A percentile compares a stretch with the other conserved stretches of the same genome.
These are phyloP conservation scores for Phycodurus eques DNA, from an alignment of 2,113 vertebrate genomes.

Conservation along the genomic window DNA sequence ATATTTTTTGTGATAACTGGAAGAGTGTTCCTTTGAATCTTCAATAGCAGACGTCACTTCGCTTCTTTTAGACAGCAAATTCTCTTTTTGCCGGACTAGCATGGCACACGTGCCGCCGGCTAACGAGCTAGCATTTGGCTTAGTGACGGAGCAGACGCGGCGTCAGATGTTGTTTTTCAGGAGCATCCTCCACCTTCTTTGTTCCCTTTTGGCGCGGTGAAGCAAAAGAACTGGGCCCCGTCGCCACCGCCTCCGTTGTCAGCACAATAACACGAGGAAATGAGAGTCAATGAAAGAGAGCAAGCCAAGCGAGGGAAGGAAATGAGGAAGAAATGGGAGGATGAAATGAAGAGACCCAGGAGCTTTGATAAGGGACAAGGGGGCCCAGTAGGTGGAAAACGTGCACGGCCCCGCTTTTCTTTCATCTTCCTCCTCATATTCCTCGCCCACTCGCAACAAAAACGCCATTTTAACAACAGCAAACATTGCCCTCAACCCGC, in stretches of 20 bases:
- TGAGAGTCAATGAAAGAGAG: slow-evolving; percentile 6
- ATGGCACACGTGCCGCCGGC: not conserved
- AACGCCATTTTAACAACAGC: not conserved
- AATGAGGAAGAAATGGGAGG: slow-evolving; percentile 1
- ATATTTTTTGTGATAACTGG: not conserved
- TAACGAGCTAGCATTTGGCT: not conserved
- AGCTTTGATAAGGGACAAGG: not conserved
- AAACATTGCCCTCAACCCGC: not conserved
- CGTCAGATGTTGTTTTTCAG: slow-evolving; percentile 5
- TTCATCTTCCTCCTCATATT: not conserved
- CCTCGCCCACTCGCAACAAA: not conserved
- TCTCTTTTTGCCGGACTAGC: not conserved
- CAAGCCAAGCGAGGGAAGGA: not conserved
- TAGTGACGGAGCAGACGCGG: not conserved
- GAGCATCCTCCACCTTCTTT: slow-evolving; percentile 1
- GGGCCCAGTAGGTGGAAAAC: not conserved
- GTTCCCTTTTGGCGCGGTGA: not conserved
- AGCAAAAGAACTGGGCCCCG: not conserved
- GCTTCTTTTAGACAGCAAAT: not conserved
- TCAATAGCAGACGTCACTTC: too few species aligned
- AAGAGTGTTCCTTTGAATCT: not conserved
- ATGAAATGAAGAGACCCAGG: not conserved
- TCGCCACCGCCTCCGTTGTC: not conserved
- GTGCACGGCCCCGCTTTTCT: not conserved
- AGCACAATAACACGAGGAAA: slow-evolving; percentile 3